Base-by-base conservation (phyloP, 2,888 invertebrate genomes). In the Hoplodrina ambigua region DNA sequence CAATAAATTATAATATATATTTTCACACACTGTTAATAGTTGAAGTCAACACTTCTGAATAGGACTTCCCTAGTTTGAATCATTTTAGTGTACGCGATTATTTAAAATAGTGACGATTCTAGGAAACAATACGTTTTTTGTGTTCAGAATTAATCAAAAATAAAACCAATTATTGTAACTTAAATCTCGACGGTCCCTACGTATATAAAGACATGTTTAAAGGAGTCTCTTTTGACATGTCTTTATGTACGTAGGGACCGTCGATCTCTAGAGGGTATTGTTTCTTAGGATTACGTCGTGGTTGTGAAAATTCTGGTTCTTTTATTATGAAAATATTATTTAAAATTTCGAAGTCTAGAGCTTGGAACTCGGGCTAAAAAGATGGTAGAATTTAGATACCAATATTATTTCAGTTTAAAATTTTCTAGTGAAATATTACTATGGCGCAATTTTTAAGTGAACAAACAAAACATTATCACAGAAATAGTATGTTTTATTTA, bases 381-480 rank as follows among this genome's bases (percentile, higher is more conserved):
- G 20, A 53, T 66, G n/a, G 46, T 63, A 65, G 60, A 62, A 56
- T 25, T 20, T 62, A 58, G 58, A 64, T 25, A 66, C 41, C 7
- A 37, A n/a, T 65, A 69, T 57, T 58, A 60, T 53, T 65, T 72
- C 41, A 50, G 46, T 72, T 68, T 65, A 56, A 72, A 76, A 59
- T 46, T 72, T 53, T 55, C 52, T 82, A 74, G 72, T 64, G 44
- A 75, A 75, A 71, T 77, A 77, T 67, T 63, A 72, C 56, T 59
- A 63, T 54, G 69, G 57, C 68, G 73, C 75, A 83, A 76, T 81
- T 82, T 83, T 70, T 79, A 84, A 81, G 69, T 72, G 74, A 81
- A 81, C 74, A 83, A 75, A 83, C 57, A 73, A 83, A 79, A 80
- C 66, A 70, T 78, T 82, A 84, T 72, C 73, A 84, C 79, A 61